These are phyloP conservation scores for Boulengeromyrus knoepffleri DNA, from an alignment of 2,113 vertebrate species.

Conservation along the genomic window DNA sequence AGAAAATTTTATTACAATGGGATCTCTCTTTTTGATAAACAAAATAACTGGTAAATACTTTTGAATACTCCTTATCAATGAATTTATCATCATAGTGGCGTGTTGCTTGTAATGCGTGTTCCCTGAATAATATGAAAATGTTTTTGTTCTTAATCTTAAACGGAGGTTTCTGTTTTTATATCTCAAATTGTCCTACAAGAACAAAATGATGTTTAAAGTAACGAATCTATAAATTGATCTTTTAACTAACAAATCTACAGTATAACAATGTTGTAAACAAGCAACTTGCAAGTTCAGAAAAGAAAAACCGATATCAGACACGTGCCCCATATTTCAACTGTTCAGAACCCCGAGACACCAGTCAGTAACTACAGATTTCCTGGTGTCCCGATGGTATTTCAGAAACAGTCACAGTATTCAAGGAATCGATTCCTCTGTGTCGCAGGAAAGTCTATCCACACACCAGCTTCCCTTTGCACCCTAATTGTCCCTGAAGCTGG, in stretches of 20 bases:
- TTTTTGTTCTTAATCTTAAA: not conserved
- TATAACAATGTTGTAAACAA: not conserved
- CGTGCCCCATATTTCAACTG: not conserved
- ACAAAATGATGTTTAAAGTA: not conserved
- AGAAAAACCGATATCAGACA: not conserved
- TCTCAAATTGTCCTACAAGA: not conserved
- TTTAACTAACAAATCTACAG: not conserved
- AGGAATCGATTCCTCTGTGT: not conserved
- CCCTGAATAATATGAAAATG: not conserved
- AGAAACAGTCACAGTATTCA: not conserved
- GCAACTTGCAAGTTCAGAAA: not conserved
- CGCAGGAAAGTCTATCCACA: not conserved
- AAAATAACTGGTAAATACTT: not conserved
- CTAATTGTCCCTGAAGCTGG: not conserved
- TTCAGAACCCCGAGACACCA: not conserved
- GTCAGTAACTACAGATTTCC: conserved; percentile 1
- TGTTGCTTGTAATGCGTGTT: not conserved
- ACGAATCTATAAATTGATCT: not conserved
- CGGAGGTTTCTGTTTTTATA: not conserved
- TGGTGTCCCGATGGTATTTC: not conserved
- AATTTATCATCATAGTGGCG: not conserved
- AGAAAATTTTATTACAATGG: not conserved
- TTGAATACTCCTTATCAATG: not conserved
- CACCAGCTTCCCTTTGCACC: not conserved
- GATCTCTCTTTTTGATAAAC: not conserved